phyloP scores from a whole-genome alignment of 64 coral and sea anemone species.

The Pachyseris speciosa region DNA sequence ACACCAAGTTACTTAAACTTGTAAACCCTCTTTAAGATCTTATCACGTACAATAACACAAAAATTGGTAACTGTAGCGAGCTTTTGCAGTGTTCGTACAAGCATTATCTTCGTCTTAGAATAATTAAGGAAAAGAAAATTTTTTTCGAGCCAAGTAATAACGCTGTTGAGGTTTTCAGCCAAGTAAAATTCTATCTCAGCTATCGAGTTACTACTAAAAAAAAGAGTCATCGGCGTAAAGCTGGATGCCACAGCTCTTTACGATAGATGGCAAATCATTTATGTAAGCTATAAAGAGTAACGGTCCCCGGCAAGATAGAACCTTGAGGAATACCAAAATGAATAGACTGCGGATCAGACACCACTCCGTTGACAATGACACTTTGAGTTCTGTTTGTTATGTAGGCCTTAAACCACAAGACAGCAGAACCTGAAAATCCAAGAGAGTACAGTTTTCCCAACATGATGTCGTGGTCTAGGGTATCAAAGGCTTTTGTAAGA shows the following conservation, averaged over 20 bases:
- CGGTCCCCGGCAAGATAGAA: neutral
- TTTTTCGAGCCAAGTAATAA: conserved; percentile 49
- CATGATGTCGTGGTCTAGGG: conserved; percentile 21
- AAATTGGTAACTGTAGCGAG: conserved; percentile 17
- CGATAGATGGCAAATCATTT: conserved; percentile 43
- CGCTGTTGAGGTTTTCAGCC: neutral
- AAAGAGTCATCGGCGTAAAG: conserved; percentile 65
- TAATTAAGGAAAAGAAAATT: conserved; percentile 53
- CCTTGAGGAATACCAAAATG: conserved; percentile 41
- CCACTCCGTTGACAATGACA: conserved; percentile 3
- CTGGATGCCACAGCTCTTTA: conserved; percentile 30
- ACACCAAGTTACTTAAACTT: conserved; percentile 49
- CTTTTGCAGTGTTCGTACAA: conserved; percentile 45
- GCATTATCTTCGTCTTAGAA: conserved; percentile 57
- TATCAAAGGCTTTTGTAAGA: conserved; percentile 47
- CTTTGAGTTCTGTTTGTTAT: conserved; percentile 29
- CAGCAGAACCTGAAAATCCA: neutral
- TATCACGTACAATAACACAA: neutral
- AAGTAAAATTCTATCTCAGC: conserved; percentile 31
- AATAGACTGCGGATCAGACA: conserved; percentile 30
- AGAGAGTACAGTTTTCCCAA: conserved; percentile 1
- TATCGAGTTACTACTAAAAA: conserved; percentile 20
- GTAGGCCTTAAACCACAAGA: conserved; percentile 24
- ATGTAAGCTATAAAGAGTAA: conserved; percentile 46
- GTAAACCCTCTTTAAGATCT: conserved; percentile 10